Percentiles rank a stretch among this genome's conserved stretches.
These are phyloP conservation scores for Acanthopleura granulata DNA, from an alignment of 2,888 invertebrate species.

Conservation along the genomic window DNA sequence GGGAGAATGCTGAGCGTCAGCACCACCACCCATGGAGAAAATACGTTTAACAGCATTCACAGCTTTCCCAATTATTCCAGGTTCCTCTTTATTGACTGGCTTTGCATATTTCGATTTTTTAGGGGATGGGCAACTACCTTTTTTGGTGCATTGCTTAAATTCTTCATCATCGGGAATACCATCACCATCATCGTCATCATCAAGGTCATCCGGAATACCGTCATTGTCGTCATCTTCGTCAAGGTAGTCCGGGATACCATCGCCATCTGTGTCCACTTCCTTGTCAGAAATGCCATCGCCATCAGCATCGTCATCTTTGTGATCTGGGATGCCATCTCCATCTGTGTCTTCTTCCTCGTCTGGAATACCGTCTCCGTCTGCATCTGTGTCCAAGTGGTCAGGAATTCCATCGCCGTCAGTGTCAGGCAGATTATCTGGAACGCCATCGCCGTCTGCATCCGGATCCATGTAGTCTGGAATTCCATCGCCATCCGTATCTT, in stretches of 20 bases:
- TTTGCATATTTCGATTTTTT: not conserved
- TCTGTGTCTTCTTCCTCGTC: slow-evolving; percentile 34
- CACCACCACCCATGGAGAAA: slow-evolving; percentile 1
- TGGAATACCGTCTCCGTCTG: slow-evolving; percentile 46
- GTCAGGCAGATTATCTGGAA: slow-evolving; percentile 46
- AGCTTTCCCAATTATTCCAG: not conserved
- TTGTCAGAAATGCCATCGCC: slow-evolving; percentile 61
- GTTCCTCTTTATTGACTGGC: not conserved
- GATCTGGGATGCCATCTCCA: slow-evolving; percentile 40
- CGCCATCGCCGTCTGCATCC: slow-evolving; percentile 45
- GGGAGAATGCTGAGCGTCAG: not conserved
- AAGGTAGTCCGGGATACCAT: slow-evolving; percentile 49
- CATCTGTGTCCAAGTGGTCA: slow-evolving; percentile 49
- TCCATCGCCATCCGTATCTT: slow-evolving; percentile 47
- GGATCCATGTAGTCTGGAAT: slow-evolving; percentile 47
- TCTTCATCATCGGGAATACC: slow-evolving; percentile 43
- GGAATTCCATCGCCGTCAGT: slow-evolving; percentile 65
- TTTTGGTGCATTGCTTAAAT: slow-evolving; percentile 33
- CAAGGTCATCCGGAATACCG: slow-evolving; percentile 54
- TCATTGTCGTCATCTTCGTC: slow-evolving; percentile 53
- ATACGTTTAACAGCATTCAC: not conserved
- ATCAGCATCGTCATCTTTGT: slow-evolving; percentile 43
- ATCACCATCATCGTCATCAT: slow-evolving; percentile 48
- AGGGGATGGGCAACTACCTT: slow-evolving; percentile 19
- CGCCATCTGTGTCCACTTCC: slow-evolving; percentile 51